A percentile compares a stretch with the other conserved stretches of the same genome.
phyloP scores from a whole-genome alignment of 2,888 invertebrate species.

The Atrina japonica region DNA sequence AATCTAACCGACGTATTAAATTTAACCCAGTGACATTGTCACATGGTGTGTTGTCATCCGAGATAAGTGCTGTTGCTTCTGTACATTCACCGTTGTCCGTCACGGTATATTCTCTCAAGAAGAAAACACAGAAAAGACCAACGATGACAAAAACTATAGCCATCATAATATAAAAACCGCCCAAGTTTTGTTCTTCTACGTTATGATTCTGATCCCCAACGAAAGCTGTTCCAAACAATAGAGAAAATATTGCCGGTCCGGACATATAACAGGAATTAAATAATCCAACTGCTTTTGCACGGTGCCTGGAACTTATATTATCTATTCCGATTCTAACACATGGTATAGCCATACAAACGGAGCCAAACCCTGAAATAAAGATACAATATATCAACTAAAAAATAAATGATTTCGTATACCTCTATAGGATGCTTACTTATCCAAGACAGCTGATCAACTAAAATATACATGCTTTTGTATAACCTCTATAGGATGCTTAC shows the following conservation, averaged over 20 bases:
- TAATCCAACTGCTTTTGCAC: constrained; percentile 66
- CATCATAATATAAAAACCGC: constrained; percentile 64
- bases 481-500: too few species aligned
- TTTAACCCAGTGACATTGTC: neutral
- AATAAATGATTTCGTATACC: too few species aligned
- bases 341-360: constrained; percentile 69
- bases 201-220: constrained; percentile 56
- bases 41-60: constrained; percentile 17
- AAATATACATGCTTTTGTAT: too few species aligned
- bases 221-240: constrained; percentile 62
- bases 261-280: constrained; percentile 70
- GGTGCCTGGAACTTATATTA: constrained; percentile 64
- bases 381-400: neutral
- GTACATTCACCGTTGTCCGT: constrained; percentile 25
- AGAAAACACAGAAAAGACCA: constrained; percentile 56
- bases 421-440: too few species aligned
- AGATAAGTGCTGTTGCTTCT: constrained; percentile 17
- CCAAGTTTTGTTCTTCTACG: constrained; percentile 65
- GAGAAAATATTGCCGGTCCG: constrained; percentile 64
- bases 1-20: constrained; percentile 60
- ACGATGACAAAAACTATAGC: constrained; percentile 57
- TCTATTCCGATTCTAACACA: constrained; percentile 59
- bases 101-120: constrained; percentile 46
- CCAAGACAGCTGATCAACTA: too few species aligned
- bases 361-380: constrained; percentile 62